Conservation (phyloP, 2,888 invertebrate species). For the Epinotia brunnichana region DNA sequence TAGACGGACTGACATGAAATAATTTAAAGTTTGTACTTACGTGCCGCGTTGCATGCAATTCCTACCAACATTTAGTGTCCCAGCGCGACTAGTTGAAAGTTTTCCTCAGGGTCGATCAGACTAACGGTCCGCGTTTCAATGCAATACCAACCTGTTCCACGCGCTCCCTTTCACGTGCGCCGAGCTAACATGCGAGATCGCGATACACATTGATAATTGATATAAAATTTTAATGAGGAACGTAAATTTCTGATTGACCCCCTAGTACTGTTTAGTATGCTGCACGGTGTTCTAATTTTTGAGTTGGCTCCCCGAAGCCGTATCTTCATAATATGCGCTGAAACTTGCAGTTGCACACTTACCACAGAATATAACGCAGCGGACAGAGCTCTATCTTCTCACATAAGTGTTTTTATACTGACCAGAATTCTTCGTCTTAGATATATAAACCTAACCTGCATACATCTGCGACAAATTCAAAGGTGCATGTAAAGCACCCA, state of each 20-base stretch:
- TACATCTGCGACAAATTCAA: no score
- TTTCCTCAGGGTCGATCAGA: background rate
- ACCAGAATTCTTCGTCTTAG: no score
- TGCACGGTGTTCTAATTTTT: constrained; percentile 17
- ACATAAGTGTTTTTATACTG: no score
- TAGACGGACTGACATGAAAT: background rate
- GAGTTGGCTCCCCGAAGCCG: constrained; percentile 2
- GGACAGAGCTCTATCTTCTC: background rate
- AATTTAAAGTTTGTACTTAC: background rate
- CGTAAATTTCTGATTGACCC: background rate
- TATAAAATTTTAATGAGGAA: background rate
- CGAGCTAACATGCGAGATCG: background rate
- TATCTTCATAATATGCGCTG: constrained; percentile 3
- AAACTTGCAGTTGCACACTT: constrained; percentile 18
- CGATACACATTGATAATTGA: background rate
- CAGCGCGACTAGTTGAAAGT: background rate
- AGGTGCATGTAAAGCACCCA: no score
- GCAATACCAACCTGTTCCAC: background rate
- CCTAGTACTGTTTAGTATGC: background rate
- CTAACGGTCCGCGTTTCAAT: background rate
- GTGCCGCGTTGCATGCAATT: background rate
- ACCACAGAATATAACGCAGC: constrained; percentile 14
- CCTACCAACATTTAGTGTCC: background rate
- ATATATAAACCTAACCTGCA: no score
- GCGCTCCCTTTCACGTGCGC: background rate